Evolutionary conservation across 2,113 vertebrate species (phyloP).

Genomic region (Actenoides hombroni): DNA sequence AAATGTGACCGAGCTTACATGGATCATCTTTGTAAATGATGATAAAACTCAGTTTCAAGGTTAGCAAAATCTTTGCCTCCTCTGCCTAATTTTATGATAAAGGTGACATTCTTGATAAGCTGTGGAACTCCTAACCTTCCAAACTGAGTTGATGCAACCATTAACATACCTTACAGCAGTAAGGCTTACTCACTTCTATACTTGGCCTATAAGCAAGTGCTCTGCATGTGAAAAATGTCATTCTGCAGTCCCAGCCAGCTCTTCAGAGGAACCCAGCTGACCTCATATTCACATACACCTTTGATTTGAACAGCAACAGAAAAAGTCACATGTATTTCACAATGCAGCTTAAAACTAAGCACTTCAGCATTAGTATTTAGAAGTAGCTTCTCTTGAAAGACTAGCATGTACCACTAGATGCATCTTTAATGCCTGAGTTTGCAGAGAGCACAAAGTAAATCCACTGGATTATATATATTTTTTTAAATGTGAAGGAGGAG

Average conservation of each 20-base stretch:
- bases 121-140: background rate
- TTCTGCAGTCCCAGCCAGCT: background rate
- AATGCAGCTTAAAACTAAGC: background rate
- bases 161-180: background rate
- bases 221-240: background rate
- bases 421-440: background rate
- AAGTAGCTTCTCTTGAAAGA: background rate
- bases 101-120: background rate
- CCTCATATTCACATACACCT: background rate
- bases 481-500: background rate
- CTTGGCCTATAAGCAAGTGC: background rate
- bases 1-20: background rate
- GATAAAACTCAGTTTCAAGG: background rate
- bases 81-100: background rate
- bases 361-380: background rate
- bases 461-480: background rate
- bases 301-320: background rate
- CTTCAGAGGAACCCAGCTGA: background rate
- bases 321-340: background rate
- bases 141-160: background rate
- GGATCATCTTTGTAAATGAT: background rate
- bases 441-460: background rate
- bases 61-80: background rate
- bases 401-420: fast-evolving
- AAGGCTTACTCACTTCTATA: background rate